Conservation (phyloP, 1,140 invertebrate species). For the Euglossa dilemma region DNA sequence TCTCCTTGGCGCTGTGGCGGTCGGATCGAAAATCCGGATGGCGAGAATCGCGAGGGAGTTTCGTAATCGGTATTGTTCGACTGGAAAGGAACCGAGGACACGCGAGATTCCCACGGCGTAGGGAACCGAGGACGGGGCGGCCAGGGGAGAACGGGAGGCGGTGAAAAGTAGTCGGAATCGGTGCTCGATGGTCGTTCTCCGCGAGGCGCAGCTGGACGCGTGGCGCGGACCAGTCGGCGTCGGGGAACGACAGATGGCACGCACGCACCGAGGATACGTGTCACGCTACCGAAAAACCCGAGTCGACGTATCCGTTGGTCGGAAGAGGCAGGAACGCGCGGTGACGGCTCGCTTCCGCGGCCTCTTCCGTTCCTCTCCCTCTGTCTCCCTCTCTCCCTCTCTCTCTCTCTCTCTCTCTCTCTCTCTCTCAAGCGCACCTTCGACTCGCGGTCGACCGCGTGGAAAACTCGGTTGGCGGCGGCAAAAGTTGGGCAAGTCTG, state of each 20-base stretch:
- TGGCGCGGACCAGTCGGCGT: conserved; percentile 53
- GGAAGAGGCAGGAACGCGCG: background rate
- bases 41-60: conserved; percentile 29
- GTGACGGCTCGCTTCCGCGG: no score
- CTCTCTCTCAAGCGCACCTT: no score
- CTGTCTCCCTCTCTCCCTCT: no score
- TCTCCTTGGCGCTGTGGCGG: no score
- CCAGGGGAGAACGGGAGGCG: conserved; percentile 8
- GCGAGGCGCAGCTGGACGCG: conserved; percentile 3
- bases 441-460: no score
- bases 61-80: conserved; percentile 54
- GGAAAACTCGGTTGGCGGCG: background rate
- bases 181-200: conserved; percentile 2
- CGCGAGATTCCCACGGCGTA: conserved; percentile 36
- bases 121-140: background rate
- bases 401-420: no score
- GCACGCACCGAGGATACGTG: conserved; percentile 62
- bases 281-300: conserved; percentile 3
- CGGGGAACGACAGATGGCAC: conserved; percentile 76
- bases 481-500: conserved; percentile 23
- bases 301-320: conserved; percentile 9
- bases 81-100: conserved; percentile 51
- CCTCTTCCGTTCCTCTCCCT: background rate
- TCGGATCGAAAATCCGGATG: conserved; percentile 38
- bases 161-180: conserved; percentile 20